A percentile compares a stretch with the other conserved stretches of the same genome.
Conservation (phyloP, 2,888 invertebrate genomes). For the Drosophila neonasuta region DNA sequence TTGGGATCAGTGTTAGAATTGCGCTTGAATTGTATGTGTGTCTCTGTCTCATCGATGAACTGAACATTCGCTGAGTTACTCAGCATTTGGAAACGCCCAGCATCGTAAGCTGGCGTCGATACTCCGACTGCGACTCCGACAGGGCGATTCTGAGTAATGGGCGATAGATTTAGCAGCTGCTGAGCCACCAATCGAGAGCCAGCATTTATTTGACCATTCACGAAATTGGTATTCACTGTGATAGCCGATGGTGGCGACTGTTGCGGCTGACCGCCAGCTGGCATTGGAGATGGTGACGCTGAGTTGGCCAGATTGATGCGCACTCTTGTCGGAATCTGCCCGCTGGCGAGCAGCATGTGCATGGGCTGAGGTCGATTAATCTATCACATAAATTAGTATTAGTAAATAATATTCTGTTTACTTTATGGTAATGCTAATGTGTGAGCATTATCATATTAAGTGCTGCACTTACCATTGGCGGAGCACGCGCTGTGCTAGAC, state of each 20-base stretch:
- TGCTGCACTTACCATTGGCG: slow-evolving; percentile 78
- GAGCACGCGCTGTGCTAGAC: slow-evolving; percentile 84
- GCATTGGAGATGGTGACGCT: slow-evolving; percentile 8
- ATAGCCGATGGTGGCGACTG: slow-evolving; percentile 79
- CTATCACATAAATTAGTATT: slow-evolving; percentile 43
- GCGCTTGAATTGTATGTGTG: slow-evolving; percentile 78
- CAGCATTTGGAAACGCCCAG: slow-evolving; percentile 63
- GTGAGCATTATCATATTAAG: background rate
- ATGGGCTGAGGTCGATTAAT: slow-evolving; percentile 83
- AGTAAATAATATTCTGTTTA: background rate
- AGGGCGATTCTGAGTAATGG: slow-evolving; percentile 20
- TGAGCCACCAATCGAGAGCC: slow-evolving; percentile 84
- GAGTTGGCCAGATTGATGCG: slow-evolving; percentile 83
- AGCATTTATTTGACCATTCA: slow-evolving; percentile 86
- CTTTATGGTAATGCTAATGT: too few species aligned
- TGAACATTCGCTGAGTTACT: slow-evolving; percentile 85
- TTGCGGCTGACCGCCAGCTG: slow-evolving; percentile 81
- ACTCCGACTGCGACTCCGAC: background rate
- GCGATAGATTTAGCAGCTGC: slow-evolving; percentile 82
- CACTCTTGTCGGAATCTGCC: slow-evolving; percentile 85
- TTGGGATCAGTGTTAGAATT: slow-evolving; percentile 36
- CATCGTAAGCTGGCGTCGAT: slow-evolving; percentile 15
- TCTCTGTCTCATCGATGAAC: slow-evolving; percentile 84
- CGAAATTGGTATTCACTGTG: slow-evolving; percentile 83
- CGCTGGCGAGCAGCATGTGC: slow-evolving; percentile 84